Base-by-base conservation (phyloP, 2,113 vertebrate genomes). In the Falcunculus frontatus region DNA sequence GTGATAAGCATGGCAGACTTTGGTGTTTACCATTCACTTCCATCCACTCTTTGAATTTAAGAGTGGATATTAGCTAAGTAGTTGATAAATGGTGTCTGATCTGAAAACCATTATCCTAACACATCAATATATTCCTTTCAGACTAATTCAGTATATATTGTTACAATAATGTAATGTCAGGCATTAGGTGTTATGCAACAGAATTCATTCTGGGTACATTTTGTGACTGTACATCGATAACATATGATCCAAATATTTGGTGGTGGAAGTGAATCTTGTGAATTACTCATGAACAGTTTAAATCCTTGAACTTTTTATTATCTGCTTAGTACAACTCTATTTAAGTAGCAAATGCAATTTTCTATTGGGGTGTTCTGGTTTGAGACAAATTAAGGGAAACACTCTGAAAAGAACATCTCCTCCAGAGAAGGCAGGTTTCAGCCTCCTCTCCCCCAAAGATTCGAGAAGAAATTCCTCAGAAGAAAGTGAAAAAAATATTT, bases 211-310 rank as follows among this genome's bases (percentile, higher is more conserved):
- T 70, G 72, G 25, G 64, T 86, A 62, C 62, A 29, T 89, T 89
- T 52, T 91, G 37, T 92, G 62, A 81, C 64, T 75, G 33, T 89
- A 95, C 56, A 73, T 42, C 89, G 64, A 67, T 33, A 91, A 46
- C 32, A 72, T 74, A 88, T 30, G 57, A 93, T 93, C 46, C 68
- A 86, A 94, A 93, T 64, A 81, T 87, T 89, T 94, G 46, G 56
- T 95, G 52, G 56, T 70, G 9, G 50, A 85, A 80, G 23, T 50
- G 16, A 92, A 84, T 86, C 35, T 75, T 76, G 10, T 97, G 78
- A 92, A 93, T 95, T 92, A 91, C 82, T 95, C 75, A 94, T 53
- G 17, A 50, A 29, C 0, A 0, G 10, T 49, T 93, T 89, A 49
- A 95, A 93, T 89, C 11, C 17, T 73, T 52, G 19, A 75, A 88